Base-by-base conservation (phyloP, 2,888 invertebrate species). In the Dysmachus trigonus region DNA sequence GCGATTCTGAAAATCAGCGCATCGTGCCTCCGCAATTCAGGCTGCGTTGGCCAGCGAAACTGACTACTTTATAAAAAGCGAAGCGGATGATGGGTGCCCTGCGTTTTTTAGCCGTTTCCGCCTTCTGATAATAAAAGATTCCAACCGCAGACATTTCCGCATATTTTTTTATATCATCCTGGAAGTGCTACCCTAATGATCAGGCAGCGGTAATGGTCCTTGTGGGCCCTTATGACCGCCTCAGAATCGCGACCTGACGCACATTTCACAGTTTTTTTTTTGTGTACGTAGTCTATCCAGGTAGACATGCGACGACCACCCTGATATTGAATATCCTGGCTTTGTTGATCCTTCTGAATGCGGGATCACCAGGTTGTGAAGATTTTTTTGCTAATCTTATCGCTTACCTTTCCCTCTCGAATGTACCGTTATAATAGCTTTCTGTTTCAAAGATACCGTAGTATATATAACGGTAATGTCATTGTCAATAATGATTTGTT, bases 371-470 rank as follows among this genome's bases (percentile, higher is more conserved):
- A 18, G 62, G 47, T 1, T 53, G 53, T 53, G 33, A 15, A 33
- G 2, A 31, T 81, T 53, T 79, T n/a, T 81, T 53, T 81, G 62
- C 33, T 33, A 27, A 31, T 62, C 33, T 81, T 35, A 73, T 35
- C 73, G 31, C 15, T 73, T 73, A 62, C 73, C 31, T 73, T 73
- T 53, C 62, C 62, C 53, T 53, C 47, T 81, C 33, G 30, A 33
- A 81, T 81, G 7, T 81, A 81, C 81, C 81, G 81, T 81, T 81
- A 81, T 51, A 51, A 79, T 51, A 31, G 81, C 62, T 81, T 81
- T 62, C 51, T 33, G 18, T 81, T 81, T 81, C 33, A 53, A 81
- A 33, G n/a, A 62, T 27, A 53, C 38, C 38, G 41, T 77, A 7
- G 27, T 33, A 4, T 27, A 47, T 10, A 77, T 77, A 77, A 77